These are phyloP conservation scores for Alectoris magna DNA, from an alignment of 2,797 vertebrate species.

Conservation along the genomic window DNA sequence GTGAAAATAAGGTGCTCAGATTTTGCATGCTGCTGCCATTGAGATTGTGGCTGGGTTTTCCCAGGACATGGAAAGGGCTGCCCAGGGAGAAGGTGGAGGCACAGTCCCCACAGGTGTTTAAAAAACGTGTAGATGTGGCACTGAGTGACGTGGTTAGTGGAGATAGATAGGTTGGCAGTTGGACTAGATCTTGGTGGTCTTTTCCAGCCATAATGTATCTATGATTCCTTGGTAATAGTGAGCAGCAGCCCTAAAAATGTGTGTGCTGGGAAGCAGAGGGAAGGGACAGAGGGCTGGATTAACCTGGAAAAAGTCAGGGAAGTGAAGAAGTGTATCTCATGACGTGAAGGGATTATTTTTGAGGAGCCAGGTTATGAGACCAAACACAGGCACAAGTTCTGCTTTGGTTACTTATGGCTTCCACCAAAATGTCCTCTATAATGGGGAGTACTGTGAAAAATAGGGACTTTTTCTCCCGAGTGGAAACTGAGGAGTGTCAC, in stretches of 20 bases:
- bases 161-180: too few relatives aligned
- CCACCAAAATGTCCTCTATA: background rate
- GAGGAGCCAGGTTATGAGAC: rapidly evolving
- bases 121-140: too few relatives aligned
- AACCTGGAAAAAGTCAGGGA: background rate
- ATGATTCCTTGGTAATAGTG: background rate
- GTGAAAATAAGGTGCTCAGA: background rate
- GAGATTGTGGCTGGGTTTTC: background rate
- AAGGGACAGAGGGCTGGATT: background rate
- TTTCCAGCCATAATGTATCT: too few relatives aligned
- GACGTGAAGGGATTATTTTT: background rate
- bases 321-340: background rate
- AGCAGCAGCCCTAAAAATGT: background rate
- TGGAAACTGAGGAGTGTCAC: background rate
- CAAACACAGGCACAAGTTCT: background rate
- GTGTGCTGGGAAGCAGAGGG: background rate
- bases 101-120: too few relatives aligned
- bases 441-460: background rate
- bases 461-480: background rate
- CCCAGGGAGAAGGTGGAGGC: too few relatives aligned
- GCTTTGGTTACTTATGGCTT: background rate
- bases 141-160: too few relatives aligned
- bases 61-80: too few relatives aligned
- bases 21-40: background rate
- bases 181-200: too few relatives aligned